Conservation (phyloP, 2,113 vertebrate genomes). For the Hippocampus mohnikei region DNA sequence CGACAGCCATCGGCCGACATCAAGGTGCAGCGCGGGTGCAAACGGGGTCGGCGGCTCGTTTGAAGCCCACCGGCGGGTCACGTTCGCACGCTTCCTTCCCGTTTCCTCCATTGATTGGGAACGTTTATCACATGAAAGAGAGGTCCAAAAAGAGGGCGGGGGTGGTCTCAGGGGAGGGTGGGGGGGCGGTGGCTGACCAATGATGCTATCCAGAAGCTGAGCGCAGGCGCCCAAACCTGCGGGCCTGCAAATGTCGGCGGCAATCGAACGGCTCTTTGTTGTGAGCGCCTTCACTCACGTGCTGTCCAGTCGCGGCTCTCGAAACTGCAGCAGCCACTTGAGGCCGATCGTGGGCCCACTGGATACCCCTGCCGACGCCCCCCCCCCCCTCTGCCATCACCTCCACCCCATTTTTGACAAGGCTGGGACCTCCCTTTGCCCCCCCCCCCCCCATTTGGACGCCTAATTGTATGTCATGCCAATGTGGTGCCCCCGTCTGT, state of each 20-base stretch:
- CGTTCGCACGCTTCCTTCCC: constrained; percentile 62
- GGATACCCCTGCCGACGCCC: constrained; percentile 10
- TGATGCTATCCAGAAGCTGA: constrained; percentile 62
- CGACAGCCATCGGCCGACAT: constrained; percentile 2
- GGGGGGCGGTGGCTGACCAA: constrained; percentile 33
- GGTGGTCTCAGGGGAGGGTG: constrained; percentile 12
- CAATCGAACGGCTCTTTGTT: not conserved
- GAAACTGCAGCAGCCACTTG: constrained; percentile 36
- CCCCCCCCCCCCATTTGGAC: constrained; percentile 60
- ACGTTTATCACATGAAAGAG: constrained; percentile 66
- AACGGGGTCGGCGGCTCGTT: constrained; percentile 50
- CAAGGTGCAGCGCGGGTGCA: constrained; percentile 52
- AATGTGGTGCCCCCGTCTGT: constrained; percentile 50
- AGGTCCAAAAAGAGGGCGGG: constrained; percentile 50
- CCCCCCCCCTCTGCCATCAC: too few species aligned
- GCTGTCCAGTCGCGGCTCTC: constrained; percentile 11
- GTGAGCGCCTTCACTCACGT: not conserved
- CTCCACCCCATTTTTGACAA: constrained; percentile 30
- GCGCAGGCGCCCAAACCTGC: constrained; percentile 40
- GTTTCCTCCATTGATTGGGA: constrained; percentile 71
- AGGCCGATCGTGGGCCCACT: constrained; percentile 38
- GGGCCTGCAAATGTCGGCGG: not conserved
- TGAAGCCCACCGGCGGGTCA: constrained; percentile 65
- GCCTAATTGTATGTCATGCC: constrained; percentile 69
- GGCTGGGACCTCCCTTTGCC: constrained; percentile 40